Base-by-base conservation (phyloP, 2,888 invertebrate genomes). In the Nemotelus pantherinus region DNA sequence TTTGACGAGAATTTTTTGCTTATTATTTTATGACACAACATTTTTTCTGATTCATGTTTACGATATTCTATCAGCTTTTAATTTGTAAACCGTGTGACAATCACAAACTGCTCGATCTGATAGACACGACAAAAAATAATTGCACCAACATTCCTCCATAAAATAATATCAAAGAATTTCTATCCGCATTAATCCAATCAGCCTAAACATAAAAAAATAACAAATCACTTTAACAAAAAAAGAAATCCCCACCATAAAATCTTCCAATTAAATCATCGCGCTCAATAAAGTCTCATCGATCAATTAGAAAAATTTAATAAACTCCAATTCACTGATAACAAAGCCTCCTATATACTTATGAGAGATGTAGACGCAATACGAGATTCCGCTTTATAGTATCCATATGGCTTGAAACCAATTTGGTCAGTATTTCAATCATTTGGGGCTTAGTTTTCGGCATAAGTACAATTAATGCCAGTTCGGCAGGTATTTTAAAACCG, bases 261-360 rank as follows among this genome's bases (percentile, higher is more conserved):
- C 9, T 53, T 70, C 43, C 39, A 70, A 55, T 70, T n/a, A 70
- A 55, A 53, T 47, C 5, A 53, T 70, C 43, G 6, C 10, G 10
- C 39, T 60, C 7, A 70, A 70, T 41, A 7, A 10, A n/a, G 53
- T 41, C 50, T 55, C 7, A 70, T 70, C 70, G 4, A 70, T 70
- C 70, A 70, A 70, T 70, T 70, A 70, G 10, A 53, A 55, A 70
- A 70, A 70, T 70, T 55, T 43, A 70, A 70, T 55, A 70, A 70
- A 70, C 55, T 53, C 55, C 41, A 70, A 3, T 70, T 58, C 25
- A 48, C 63, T 74, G 74, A 74, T 74, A 74, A 50, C 48, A 41
- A 25, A 25, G 25, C 0, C 25, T 25, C 25, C 25, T 25, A 25
- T 25, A 25, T 25, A 25, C 25, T 25, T 6, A 50, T 2, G 9